phyloP scores from a whole-genome alignment of 2,797 vertebrate species.

The Heliangelus exortis region DNA sequence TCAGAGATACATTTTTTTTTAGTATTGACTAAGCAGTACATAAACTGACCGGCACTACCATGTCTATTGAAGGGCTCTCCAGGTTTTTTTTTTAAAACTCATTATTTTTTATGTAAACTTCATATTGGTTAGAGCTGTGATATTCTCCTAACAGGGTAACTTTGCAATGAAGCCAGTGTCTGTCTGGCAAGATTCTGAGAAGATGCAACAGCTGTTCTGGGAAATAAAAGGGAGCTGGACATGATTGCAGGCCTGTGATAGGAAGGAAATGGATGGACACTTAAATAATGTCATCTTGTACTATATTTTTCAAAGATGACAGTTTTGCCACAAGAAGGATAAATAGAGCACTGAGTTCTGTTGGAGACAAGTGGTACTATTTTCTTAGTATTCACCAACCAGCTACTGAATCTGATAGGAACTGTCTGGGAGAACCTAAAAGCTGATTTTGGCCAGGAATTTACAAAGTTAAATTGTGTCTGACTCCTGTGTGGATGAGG shows the following conservation, averaged over 20 bases:
- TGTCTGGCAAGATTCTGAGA: not conserved
- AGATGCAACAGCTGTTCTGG: not conserved
- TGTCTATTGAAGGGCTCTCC: not conserved
- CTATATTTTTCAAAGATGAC: not conserved
- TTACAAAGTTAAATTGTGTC: not conserved
- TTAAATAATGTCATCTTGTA: not conserved
- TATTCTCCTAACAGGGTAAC: not conserved
- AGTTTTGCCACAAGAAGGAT: not conserved
- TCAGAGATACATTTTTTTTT: not conserved
- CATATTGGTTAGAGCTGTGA: not conserved
- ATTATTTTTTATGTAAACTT: not conserved
- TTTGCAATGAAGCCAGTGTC: not conserved
- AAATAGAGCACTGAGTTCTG: not conserved
- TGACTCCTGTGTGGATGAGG: not conserved
- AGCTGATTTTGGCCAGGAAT: not conserved
- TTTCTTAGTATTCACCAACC: not conserved
- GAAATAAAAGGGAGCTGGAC: not conserved
- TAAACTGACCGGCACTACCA: not conserved
- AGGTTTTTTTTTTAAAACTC: not conserved
- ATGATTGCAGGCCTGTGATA: not conserved
- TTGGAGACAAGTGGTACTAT: not conserved
- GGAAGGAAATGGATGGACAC: not conserved
- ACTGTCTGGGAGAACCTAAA: not conserved
- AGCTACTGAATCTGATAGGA: not conserved
- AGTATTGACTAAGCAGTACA: not conserved